Evolutionary conservation across 2,797 vertebrate genomes (phyloP).

Genomic region (Ispidina lecontei): DNA sequence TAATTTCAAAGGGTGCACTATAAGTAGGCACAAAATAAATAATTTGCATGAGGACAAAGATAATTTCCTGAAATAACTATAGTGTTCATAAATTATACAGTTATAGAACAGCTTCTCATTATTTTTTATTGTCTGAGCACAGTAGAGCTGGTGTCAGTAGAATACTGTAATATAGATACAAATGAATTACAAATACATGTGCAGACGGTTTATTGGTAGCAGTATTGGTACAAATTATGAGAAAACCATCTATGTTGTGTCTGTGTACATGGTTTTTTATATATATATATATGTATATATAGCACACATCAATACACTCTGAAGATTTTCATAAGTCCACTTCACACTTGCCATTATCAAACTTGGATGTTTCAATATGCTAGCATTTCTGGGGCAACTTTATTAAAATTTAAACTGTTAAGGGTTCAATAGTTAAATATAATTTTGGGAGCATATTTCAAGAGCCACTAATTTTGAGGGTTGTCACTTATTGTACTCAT

Average conservation of each 20-base stretch:
- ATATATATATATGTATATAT: not conserved
- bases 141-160: not conserved
- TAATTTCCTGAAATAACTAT: constrained; percentile 1
- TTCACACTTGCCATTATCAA: not conserved
- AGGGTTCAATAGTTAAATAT: not conserved
- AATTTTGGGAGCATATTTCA: not conserved
- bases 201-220: not conserved
- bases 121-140: constrained; percentile 1
- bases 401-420: not conserved
- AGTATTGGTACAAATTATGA: not conserved
- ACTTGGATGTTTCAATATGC: not conserved
- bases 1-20: constrained; percentile 45
- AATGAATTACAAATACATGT: not conserved
- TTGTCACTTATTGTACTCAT: not conserved
- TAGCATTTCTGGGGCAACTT: not conserved
- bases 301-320: not conserved
- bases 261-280: not conserved
- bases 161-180: not conserved
- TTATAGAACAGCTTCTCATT: not conserved
- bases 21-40: constrained; percentile 47
- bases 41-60: constrained; percentile 55
- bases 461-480: not conserved
- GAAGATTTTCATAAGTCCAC: not conserved
- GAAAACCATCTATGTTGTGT: not conserved
- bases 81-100: constrained; percentile 23